These are phyloP conservation scores for Ramphastos sulfuratus DNA, from an alignment of 2,113 vertebrate genomes.

Conservation along the genomic window DNA sequence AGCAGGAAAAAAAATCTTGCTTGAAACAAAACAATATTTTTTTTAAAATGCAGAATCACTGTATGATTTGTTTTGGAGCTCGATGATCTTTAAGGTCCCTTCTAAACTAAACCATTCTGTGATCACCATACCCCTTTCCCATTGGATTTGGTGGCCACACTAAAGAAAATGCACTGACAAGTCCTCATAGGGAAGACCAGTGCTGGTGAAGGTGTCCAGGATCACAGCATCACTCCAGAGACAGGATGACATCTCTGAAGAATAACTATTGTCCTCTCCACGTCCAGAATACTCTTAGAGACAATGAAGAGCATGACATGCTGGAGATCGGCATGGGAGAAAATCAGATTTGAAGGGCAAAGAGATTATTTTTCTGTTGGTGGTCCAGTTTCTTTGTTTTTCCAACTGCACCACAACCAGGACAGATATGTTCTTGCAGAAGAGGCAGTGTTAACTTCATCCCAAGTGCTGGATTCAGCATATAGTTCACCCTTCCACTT, in stretches of 20 bases:
- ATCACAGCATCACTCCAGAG: neutral
- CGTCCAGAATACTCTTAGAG: neutral
- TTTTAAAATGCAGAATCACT: no score
- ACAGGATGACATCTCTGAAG: neutral
- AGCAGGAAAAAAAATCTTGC: neutral
- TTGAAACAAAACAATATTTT: neutral
- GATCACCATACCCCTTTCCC: neutral
- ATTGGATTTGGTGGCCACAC: neutral
- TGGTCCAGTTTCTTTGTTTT: neutral
- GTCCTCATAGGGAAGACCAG: neutral
- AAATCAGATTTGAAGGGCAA: neutral
- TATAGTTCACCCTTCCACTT: neutral
- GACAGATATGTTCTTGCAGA: neutral
- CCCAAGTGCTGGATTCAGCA: no score
- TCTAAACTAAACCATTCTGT: no score
- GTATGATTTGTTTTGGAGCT: no score
- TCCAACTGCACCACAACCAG: rapidly evolving
- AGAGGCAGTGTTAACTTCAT: neutral
- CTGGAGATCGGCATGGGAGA: neutral
- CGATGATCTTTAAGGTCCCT: no score
- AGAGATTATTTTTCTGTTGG: neutral
- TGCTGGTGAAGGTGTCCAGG: neutral
- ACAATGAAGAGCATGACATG: neutral
- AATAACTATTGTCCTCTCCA: neutral
- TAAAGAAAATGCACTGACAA: neutral